phyloP scores from a whole-genome alignment of 2,888 invertebrate species.

The Mactromeris polynyma region DNA sequence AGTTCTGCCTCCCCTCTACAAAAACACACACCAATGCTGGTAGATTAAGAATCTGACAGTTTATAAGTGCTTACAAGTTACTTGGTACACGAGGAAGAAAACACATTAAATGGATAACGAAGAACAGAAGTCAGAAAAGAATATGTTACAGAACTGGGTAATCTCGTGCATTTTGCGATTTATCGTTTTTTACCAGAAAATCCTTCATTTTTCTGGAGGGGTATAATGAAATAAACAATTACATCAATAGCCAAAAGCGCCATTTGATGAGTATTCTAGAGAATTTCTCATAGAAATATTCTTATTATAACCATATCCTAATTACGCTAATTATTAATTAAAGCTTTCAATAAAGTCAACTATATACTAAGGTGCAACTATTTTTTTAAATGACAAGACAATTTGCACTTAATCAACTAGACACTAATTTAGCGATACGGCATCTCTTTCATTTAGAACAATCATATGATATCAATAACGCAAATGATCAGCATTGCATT shows the following conservation, averaged over 20 bases:
- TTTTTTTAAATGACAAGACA: not conserved
- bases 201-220: not conserved
- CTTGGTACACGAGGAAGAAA: slow-evolving; percentile 7
- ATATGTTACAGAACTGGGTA: not conserved
- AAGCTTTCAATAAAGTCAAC: not conserved
- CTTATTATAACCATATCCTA: not conserved
- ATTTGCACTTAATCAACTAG: not conserved
- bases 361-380: not conserved
- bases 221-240: not conserved
- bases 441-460: no score
- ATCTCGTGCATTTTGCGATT: not conserved
- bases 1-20: not conserved
- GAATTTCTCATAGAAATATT: not conserved
- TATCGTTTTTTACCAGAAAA: not conserved
- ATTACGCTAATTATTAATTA: not conserved
- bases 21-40: not conserved
- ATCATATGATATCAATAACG: no score
- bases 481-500: no score
- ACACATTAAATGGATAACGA: slow-evolving; percentile 4
- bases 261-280: not conserved
- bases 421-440: no score
- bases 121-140: not conserved
- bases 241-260: not conserved
- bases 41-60: not conserved
- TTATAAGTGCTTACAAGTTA: slow-evolving; percentile 19